phyloP scores from a whole-genome alignment of 2,113 vertebrate species.

The Fregata magnificens region DNA sequence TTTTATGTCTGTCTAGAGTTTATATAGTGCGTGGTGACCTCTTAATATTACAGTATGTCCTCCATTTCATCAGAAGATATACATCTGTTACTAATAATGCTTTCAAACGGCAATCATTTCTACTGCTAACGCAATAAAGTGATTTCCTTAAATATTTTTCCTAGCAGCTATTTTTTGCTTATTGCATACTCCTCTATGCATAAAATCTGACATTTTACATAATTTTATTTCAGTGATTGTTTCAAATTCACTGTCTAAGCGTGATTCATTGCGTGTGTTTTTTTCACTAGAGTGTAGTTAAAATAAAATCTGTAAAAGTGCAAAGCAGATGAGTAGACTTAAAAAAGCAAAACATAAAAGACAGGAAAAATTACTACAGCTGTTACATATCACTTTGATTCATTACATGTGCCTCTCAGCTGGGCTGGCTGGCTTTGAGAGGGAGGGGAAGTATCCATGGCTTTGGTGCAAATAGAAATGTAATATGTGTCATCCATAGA shows the following conservation, averaged over 20 bases:
- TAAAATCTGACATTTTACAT: not conserved
- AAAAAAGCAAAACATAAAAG: not conserved
- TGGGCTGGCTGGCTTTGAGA: not conserved
- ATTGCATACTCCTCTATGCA: not conserved
- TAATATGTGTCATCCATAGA: fast-evolving
- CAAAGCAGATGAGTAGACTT: not conserved
- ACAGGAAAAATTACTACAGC: not conserved
- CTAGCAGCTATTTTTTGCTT: constrained; percentile 49
- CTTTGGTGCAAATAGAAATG: not conserved
- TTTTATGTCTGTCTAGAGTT: not conserved
- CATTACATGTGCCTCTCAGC: not conserved
- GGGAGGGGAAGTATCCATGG: not conserved
- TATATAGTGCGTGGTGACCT: not conserved
- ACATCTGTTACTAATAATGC: constrained; percentile 53
- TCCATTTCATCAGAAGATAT: not conserved
- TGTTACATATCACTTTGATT: not conserved
- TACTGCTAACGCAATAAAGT: not conserved
- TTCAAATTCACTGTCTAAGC: not conserved
- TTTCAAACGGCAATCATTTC: constrained; percentile 23
- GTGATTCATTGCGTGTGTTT: not conserved
- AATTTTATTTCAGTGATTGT: not conserved
- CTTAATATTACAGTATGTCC: not conserved
- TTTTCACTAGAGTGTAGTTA: not conserved
- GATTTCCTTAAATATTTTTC: constrained; percentile 63
- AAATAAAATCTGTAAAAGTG: not conserved